Evolutionary conservation across 2,113 vertebrate genomes (phyloP).

Genomic region (Gadus macrocephalus): DNA sequence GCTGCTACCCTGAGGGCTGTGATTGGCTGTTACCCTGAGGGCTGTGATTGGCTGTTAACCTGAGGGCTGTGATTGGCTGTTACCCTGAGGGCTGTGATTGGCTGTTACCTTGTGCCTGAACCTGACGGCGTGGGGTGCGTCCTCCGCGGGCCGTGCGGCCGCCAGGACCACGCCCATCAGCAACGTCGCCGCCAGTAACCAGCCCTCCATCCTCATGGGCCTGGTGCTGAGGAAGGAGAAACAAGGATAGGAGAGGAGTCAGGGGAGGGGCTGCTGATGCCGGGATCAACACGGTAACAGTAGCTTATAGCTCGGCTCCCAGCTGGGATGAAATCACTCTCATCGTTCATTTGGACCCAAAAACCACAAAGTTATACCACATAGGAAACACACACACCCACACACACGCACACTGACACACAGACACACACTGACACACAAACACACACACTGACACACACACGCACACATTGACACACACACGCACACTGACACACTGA

Average conservation of each 20-base stretch:
- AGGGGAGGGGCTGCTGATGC: too few relatives aligned
- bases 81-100: too few relatives aligned
- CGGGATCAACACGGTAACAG: constrained; percentile 21
- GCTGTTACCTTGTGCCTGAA: constrained; percentile 79
- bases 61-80: constrained; percentile 48
- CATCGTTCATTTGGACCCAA: background rate
- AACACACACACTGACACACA: too few relatives aligned
- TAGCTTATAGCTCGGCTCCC: constrained; percentile 8
- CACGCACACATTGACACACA: too few relatives aligned
- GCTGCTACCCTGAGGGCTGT: constrained; percentile 66
- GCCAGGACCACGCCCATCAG: constrained; percentile 58
- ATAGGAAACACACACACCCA: background rate
- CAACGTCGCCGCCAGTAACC: constrained; percentile 53
- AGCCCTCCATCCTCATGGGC: constrained; percentile 66
- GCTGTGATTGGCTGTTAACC: constrained; percentile 34
- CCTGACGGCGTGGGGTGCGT: constrained; percentile 69
- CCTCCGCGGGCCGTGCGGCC: constrained; percentile 53
- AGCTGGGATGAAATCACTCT: constrained; percentile 49
- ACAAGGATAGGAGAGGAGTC: constrained; percentile 15
- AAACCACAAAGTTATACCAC: background rate
- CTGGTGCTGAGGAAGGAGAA: constrained; percentile 60
- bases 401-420: background rate
- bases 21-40: constrained; percentile 20
- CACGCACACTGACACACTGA: too few relatives aligned
- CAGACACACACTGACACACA: too few relatives aligned